Evolutionary conservation across 2,797 vertebrate genomes (phyloP), one percentile per base, ranked within the genome.

Genomic region (Eulemur mongoz): DNA sequence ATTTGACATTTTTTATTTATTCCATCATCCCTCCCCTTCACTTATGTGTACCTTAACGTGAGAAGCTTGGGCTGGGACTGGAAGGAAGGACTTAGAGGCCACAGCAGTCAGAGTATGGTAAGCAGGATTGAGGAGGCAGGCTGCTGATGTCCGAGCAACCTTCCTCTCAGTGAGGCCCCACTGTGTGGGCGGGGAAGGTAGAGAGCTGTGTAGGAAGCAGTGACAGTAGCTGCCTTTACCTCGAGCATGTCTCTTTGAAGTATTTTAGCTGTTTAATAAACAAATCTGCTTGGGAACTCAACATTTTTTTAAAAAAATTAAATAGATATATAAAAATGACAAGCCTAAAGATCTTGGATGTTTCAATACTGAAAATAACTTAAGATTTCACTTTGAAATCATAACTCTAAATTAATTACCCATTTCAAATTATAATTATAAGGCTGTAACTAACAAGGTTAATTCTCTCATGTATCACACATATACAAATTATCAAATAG

Each of bases 351-450:
- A 32, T 93, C 70, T 96, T 93, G 85, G 72, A 43, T 82, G 14
- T 87, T 70, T 94, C 48, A 73, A 18, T 92, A 63, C 30, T 80
- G 52, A 93, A 93, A 79, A 88, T 80, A 93, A 89, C 27, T 76
- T 82, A 85, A 84, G 40, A 90, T 89, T 93, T 80, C 30, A 76
- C 65, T 63, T 92, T 84, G 70, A 92, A 95, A 89, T 82, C n/a
- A 27, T 87, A 91, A 52, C 69, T 95, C 75, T 61, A 89, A 95
- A 89, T 95, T 92, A 85, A 93, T 92, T 92, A 38, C 4, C 79
- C 52, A 76, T 84, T 94, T 94, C 30, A 73, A 54, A 76, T 92
- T 93, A 92, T 82, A 88, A 92, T 96, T 93, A 70, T 57, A 96
- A 96, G 87, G 43, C 52, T 94, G 7, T 91, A 40, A 81, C 20